These are phyloP conservation scores for Glaucidium brasilianum DNA, from an alignment of 2,113 vertebrate genomes.

Conservation along the genomic window DNA sequence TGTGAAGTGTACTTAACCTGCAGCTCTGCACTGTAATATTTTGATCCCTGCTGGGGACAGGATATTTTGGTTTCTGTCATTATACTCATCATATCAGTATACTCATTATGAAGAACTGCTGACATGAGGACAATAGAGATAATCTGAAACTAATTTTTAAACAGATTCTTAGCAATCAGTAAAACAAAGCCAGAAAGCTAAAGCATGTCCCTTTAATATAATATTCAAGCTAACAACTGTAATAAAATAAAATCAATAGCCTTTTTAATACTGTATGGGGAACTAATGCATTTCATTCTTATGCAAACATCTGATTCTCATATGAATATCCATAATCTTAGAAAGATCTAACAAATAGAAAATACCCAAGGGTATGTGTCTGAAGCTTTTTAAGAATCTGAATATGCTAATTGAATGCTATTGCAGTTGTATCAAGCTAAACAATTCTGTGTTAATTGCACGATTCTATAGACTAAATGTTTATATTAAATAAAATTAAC, in stretches of 20 bases:
- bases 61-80: not conserved
- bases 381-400: not conserved
- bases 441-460: not conserved
- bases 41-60: not conserved
- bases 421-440: not conserved
- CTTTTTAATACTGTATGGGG: not conserved
- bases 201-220: not conserved
- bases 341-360: not conserved
- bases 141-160: not conserved
- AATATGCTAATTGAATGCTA: not conserved
- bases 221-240: not conserved
- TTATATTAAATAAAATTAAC: constrained; percentile 4
- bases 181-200: not conserved
- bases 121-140: not conserved
- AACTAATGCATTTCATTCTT: constrained; percentile 13
- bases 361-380: not conserved
- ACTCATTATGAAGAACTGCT: not conserved
- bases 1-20: not conserved
- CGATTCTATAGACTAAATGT: not conserved
- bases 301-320: constrained; percentile 1
- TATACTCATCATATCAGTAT: not conserved
- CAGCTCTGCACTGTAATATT: not conserved
- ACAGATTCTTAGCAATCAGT: not conserved
- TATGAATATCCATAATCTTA: constrained; percentile 13
- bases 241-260: not conserved